A percentile compares a stretch with the other conserved stretches of the same genome.
phyloP scores from a whole-genome alignment of 2,888 invertebrate species.

The Protodeltote pygarga region DNA sequence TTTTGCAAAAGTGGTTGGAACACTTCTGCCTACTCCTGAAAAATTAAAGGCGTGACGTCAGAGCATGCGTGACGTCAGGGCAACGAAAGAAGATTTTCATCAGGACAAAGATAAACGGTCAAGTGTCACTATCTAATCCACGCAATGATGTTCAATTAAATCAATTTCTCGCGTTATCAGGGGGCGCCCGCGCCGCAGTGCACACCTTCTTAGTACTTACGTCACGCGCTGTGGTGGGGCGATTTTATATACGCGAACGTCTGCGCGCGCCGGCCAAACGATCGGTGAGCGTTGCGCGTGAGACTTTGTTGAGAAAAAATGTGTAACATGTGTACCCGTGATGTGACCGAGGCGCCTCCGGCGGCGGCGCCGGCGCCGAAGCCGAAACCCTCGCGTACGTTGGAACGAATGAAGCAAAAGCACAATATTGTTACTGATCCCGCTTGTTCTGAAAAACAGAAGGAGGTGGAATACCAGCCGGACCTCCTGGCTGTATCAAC shows the following conservation, averaged over 20 bases:
- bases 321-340: conserved; percentile 82
- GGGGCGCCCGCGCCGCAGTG: conserved; percentile 48
- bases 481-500: conserved; percentile 83
- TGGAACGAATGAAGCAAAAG: conserved; percentile 79
- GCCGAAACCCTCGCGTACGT: conserved; percentile 49
- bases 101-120: too few relatives aligned
- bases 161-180: conserved; percentile 28
- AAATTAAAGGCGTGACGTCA: too few relatives aligned
- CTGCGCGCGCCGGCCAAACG: conserved; percentile 53
- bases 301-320: conserved; percentile 53
- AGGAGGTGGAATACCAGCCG: conserved; percentile 76
- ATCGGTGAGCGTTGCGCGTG: conserved; percentile 46
- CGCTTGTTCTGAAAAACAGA: conserved; percentile 66
- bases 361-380: conserved; percentile 47
- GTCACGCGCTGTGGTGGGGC: conserved; percentile 60
- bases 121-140: too few relatives aligned
- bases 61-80: too few relatives aligned
- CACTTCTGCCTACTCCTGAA: too few relatives aligned
- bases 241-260: conserved; percentile 73
- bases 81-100: too few relatives aligned
- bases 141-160: conserved; percentile 2
- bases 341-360: conserved; percentile 58
- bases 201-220: conserved; percentile 47
- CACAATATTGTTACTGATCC: conserved; percentile 79
- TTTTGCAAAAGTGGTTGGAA: too few relatives aligned